Evolutionary conservation across 2,113 vertebrate species (phyloP), one percentile per base, ranked within the genome.

Genomic region (Porphyrio hochstetteri): DNA sequence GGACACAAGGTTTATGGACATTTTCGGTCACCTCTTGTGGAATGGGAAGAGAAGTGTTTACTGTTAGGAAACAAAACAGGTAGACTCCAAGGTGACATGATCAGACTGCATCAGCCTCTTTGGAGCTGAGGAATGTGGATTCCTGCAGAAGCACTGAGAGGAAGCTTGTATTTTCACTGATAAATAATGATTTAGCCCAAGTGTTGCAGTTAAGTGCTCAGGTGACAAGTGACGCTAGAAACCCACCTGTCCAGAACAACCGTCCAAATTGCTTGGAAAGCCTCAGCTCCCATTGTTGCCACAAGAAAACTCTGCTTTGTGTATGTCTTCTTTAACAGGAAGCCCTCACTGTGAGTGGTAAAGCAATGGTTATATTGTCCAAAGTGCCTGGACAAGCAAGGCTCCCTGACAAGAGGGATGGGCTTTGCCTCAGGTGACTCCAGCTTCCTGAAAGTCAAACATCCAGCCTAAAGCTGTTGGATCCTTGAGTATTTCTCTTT

Each of bases 351-450:
- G 50, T 72, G 40, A 52, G 76, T 33, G 59, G 31, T 28, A 67
- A 52, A 57, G 13, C 20, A 56, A 20, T 16, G 11, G n/a, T 48
- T 46, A 21, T 25, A 16, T 24, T 31, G 33, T 57, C 33, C 46
- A 14, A 28, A 77, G 29, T 29, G 38, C 40, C n/a, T 1, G 0
- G 27, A 27, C n/a, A 33, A 46, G 17, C 0, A 0, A 69, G 16
- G 36, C 50, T 53, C 21, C 33, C 36, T 59, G 55, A 55, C 13
- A 53, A 53, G 52, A 61, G 35, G 23, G 16, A 57, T 3, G 0
- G 25, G 29, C 10, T 82, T 78, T 86, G 42, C 68, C 48, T 72
- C 29, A 74, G 33, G 24, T 67, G 36, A 40, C 36, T 72, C 80
- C 38, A 46, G 24, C 40, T 82, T 56, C 36, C 36, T 64, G 60